A percentile compares a stretch with the other conserved stretches of the same genome.
Conservation (phyloP, 2,888 invertebrate genomes). For the Epicampocera succincta region DNA sequence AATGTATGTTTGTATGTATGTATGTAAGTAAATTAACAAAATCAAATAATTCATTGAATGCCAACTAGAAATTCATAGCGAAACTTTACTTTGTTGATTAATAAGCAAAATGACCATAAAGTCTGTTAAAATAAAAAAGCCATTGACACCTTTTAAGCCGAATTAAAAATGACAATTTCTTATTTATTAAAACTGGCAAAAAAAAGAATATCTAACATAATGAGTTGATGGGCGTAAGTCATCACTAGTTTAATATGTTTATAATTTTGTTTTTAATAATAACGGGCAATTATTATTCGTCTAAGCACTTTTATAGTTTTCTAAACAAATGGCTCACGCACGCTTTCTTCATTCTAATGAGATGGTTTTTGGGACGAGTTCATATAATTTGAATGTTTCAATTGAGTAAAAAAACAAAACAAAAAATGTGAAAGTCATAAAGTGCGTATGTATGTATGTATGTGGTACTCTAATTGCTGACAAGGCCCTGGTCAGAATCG, state of each 20-base stretch:
- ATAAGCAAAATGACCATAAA: not conserved
- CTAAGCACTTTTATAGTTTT: not conserved
- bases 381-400: slow-evolving; percentile 1
- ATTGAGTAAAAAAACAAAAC: not conserved
- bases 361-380: not conserved
- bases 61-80: slow-evolving; percentile 42
- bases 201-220: no score
- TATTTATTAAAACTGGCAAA: no score
- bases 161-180: not conserved
- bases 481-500: no score
- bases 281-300: no score
- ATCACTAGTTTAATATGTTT: no score
- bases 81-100: slow-evolving; percentile 26
- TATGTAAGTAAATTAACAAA: not conserved
- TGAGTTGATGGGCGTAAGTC: slow-evolving; percentile 11
- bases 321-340: not conserved
- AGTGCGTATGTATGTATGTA: no score
- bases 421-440: not conserved
- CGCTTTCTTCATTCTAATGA: slow-evolving; percentile 11
- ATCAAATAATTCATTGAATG: slow-evolving; percentile 11
- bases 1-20: no score
- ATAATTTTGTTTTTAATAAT: not conserved
- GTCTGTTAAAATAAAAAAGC: slow-evolving; percentile 12
- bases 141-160: slow-evolving; percentile 33
- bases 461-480: no score